Conservation (phyloP, 2,797 vertebrate genomes). For the Psittacula derbiana region DNA sequence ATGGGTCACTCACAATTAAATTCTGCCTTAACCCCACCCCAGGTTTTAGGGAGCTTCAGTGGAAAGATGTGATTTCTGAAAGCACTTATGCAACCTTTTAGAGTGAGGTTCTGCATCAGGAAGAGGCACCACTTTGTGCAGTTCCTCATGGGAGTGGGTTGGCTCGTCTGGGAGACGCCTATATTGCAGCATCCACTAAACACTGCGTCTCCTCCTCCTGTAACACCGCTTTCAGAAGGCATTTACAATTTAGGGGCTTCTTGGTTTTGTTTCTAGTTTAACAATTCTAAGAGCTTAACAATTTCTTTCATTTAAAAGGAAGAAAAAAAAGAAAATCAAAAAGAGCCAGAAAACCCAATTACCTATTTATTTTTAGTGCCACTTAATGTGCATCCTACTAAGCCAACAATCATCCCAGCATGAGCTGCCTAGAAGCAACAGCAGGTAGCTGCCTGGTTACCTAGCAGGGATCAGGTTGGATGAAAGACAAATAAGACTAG, state of each 20-base stretch:
- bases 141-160: not conserved
- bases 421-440: conserved; percentile 38
- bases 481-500: not conserved
- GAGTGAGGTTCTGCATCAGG: not conserved
- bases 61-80: not conserved
- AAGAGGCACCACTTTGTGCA: not conserved
- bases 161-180: not conserved
- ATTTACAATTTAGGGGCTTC: not conserved
- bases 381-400: conserved; percentile 37
- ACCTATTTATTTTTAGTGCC: conserved; percentile 51
- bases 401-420: conserved; percentile 34
- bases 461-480: not conserved
- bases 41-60: not conserved
- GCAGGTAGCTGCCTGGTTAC: conserved; percentile 30
- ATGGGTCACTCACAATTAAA: not conserved
- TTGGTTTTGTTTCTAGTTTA: not conserved
- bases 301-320: not conserved
- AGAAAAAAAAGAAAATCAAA: not conserved
- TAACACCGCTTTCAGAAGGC: not conserved
- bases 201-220: not conserved
- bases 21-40: not conserved
- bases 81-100: not conserved
- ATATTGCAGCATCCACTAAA: not conserved
- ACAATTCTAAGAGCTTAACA: not conserved
- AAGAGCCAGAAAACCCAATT: not conserved